These are phyloP conservation scores for Canis aureus DNA, from an alignment of 2,113 vertebrate species.

Conservation along the genomic window DNA sequence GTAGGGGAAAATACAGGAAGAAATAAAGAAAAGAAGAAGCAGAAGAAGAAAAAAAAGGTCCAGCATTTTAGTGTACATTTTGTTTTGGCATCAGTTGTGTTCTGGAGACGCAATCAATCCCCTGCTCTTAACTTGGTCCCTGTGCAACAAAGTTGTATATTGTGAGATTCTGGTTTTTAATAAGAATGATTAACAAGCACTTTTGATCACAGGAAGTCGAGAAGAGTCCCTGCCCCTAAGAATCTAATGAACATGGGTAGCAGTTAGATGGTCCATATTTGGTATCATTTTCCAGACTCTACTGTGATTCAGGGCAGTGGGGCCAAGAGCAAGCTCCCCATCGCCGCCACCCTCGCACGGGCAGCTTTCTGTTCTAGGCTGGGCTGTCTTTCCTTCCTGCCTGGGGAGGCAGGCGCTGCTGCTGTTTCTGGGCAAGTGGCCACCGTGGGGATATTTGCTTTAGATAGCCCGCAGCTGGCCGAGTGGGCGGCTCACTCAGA, in stretches of 20 bases:
- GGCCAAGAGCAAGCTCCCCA: background rate
- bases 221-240: conserved; percentile 60
- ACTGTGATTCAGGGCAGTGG: background rate
- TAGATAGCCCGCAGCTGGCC: conserved; percentile 81
- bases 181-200: conserved; percentile 69
- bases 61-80: conserved; percentile 57
- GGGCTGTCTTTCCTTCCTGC: conserved; percentile 73
- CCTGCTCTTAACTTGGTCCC: conserved; percentile 82
- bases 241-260: conserved; percentile 41
- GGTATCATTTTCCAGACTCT: background rate
- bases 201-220: conserved; percentile 78
- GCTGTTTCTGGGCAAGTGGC: conserved; percentile 82
- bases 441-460: conserved; percentile 67
- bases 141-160: conserved; percentile 48
- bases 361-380: background rate
- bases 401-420: conserved; percentile 54
- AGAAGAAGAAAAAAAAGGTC: background rate
- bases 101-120: conserved; percentile 72
- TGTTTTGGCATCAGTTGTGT: conserved; percentile 77
- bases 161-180: conserved; percentile 64
- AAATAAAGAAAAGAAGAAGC: background rate
- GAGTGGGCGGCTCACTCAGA: conserved; percentile 67
- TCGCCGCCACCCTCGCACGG: background rate
- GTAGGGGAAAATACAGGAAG: conserved; percentile 15
- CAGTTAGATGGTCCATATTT: background rate